These are phyloP conservation scores for Corythoichthys intestinalis DNA, from an alignment of 2,113 vertebrate genomes.

Conservation along the genomic window DNA sequence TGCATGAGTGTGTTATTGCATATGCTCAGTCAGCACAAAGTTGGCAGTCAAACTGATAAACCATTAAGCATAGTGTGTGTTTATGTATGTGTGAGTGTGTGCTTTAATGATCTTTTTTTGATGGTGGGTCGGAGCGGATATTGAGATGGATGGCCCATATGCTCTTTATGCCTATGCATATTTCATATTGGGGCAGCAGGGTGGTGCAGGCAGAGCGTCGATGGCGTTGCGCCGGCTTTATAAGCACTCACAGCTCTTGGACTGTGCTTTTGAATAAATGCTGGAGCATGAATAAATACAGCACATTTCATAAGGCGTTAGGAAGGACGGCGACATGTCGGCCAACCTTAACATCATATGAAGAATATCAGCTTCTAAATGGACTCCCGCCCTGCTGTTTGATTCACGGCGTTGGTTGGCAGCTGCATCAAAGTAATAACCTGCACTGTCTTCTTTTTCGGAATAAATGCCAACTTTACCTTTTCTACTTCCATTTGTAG, in stretches of 20 bases:
- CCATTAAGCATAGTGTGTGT: conserved; percentile 62
- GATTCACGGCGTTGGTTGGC: conserved; percentile 3
- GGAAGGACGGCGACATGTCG: conserved; percentile 30
- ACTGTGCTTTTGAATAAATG: conserved; percentile 53
- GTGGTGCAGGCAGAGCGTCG: conserved; percentile 59
- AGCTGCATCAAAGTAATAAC: conserved; percentile 32
- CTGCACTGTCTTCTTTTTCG: conserved; percentile 7
- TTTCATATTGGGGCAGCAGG: conserved; percentile 67
- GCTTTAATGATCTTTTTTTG: conserved; percentile 66
- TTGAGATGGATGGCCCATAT: conserved; percentile 73
- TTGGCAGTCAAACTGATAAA: conserved; percentile 61
- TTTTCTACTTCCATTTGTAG: conserved; percentile 24
- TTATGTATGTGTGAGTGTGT: conserved; percentile 52
- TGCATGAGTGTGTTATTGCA: conserved; percentile 25
- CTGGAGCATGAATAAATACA: conserved; percentile 44
- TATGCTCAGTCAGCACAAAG: conserved; percentile 59
- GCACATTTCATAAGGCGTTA: conserved; percentile 25
- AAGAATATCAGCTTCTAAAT: conserved; percentile 24
- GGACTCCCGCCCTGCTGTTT: conserved; percentile 10
- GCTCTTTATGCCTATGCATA: conserved; percentile 73
- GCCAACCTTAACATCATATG: conserved; percentile 42
- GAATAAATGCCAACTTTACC: conserved; percentile 33
- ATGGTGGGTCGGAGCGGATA: conserved; percentile 64
- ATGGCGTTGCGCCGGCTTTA: conserved; percentile 55
- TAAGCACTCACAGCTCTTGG: conserved; percentile 50